Base-by-base conservation (phyloP, 1,140 invertebrate species). In the Diachasma alloeum region DNA sequence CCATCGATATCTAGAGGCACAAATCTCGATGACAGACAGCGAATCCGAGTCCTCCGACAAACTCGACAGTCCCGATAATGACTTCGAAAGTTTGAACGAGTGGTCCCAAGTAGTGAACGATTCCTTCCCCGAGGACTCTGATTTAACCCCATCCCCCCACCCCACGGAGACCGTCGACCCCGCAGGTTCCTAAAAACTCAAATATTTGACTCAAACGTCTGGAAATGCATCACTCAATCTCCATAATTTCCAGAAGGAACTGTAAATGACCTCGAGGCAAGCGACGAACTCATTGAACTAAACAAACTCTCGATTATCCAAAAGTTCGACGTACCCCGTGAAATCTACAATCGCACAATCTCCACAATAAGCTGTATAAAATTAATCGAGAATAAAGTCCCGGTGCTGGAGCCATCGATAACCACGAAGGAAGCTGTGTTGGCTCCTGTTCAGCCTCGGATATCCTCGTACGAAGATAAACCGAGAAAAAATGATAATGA, bases 351-450 rank as follows among this genome's bases (percentile, higher is more conserved):
- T 63, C 15, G 19, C 3, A 31, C 59, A 63, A 63, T 63, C 59
- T 26, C 59, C 19, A 31, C 19, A 31, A 63, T 63, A 63, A 63
- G 59, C 24, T 63, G 22, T 0, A 63, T 63, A 19, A 63, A 63
- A 63, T 63, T 63, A 26, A 63, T 63, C 11, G 22, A 63, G 24
- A 31, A 63, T 4, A 31, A 26, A 15, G 19, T 36, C 9, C 26
- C 31, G 22, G 6, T 11, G 44, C 9, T 63, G 17, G 4, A 39
- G 31, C 73, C 63, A 9, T 68, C 39, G 26, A 70, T 75, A 24
- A 75, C 74, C 8, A 75, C 66, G 10, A 70, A 75, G 48, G 74
- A 70, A 5, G 36, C 67, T 13, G 46, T 70, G 19, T 44, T 75
- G 17, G 42, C 15, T 15, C 44, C 63, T 31, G 59, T 53, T 31